Percentiles rank a stretch among this genome's conserved stretches.
phyloP scores from a whole-genome alignment of 2,888 invertebrate genomes.

The Nomada goodeniana region DNA sequence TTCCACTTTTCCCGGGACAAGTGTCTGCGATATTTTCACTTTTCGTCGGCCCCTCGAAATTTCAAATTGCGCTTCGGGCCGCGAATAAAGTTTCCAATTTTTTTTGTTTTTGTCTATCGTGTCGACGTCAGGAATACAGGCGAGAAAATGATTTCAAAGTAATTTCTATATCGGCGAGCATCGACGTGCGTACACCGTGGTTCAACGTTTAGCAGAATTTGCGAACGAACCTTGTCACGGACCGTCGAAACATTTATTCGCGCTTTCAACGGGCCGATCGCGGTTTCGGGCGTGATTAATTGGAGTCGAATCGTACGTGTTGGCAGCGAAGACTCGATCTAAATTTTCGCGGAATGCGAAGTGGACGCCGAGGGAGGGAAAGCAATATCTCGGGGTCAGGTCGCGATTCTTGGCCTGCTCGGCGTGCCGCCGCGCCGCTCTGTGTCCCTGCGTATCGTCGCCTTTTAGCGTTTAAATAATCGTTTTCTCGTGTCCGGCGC shows the following conservation, averaged over 20 bases:
- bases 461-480: constrained; percentile 55
- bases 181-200: background rate
- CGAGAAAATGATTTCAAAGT: background rate
- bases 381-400: constrained; percentile 74
- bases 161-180: background rate
- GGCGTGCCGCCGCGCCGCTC: constrained; percentile 48
- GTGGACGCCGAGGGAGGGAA: constrained; percentile 48
- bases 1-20: background rate
- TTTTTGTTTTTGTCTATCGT: too few species aligned
- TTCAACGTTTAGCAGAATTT: constrained; percentile 1
- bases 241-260: constrained; percentile 21
- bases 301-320: constrained; percentile 14
- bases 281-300: constrained; percentile 33
- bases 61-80: too few species aligned
- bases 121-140: background rate
- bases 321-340: constrained; percentile 30
- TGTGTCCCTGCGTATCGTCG: constrained; percentile 42
- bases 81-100: too few species aligned
- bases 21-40: background rate
- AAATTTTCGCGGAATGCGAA: constrained; percentile 57
- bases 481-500: constrained; percentile 1
- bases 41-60: background rate
- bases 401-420: constrained; percentile 73
- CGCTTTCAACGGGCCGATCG: constrained; percentile 43
- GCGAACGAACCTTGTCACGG: background rate